A percentile compares a stretch with the other conserved stretches of the same genome.
phyloP scores from a whole-genome alignment of 2,888 invertebrate species.

The Entomobrya proxima region DNA sequence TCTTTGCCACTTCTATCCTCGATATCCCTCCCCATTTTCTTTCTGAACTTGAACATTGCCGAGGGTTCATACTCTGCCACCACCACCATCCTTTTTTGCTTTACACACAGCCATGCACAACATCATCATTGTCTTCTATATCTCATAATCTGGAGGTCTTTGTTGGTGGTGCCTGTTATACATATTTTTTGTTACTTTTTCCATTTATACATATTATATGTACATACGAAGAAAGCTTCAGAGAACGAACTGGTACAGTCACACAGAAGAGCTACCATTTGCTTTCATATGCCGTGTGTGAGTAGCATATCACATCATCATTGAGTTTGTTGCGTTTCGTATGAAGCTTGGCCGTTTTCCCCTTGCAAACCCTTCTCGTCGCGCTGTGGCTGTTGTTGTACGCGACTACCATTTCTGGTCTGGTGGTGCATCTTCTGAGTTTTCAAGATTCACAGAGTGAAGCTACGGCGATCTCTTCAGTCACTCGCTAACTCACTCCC shows the following conservation, averaged over 20 bases:
- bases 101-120: slow-evolving; percentile 16
- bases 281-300: slow-evolving; percentile 30
- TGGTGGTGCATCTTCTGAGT: slow-evolving; percentile 41
- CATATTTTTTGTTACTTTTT: not conserved
- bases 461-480: slow-evolving; percentile 53
- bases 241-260: slow-evolving; percentile 23
- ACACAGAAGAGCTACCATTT: slow-evolving; percentile 41
- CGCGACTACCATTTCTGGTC: slow-evolving; percentile 24
- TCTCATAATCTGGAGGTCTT: slow-evolving; percentile 56
- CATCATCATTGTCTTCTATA: slow-evolving; percentile 28
- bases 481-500: slow-evolving; percentile 51
- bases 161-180: slow-evolving; percentile 19
- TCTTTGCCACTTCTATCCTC: not conserved
- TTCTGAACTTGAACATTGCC: not conserved
- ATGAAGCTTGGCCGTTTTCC: slow-evolving; percentile 52
- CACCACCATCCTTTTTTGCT: not conserved
- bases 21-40: slow-evolving; percentile 28
- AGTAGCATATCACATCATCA: not conserved
- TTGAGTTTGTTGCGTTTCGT: slow-evolving; percentile 8
- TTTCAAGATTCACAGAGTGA: slow-evolving; percentile 61
- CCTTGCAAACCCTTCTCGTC: slow-evolving; percentile 47
- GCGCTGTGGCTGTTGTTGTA: not conserved
- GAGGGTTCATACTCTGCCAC: slow-evolving; percentile 22
- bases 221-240: slow-evolving; percentile 31
- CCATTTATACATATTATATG: not conserved